Percentiles rank a stretch among this genome's conserved stretches.
Evolutionary conservation across 92 coral and sea anemone genomes (phyloP).

Genomic region (Porites cylindrica): DNA sequence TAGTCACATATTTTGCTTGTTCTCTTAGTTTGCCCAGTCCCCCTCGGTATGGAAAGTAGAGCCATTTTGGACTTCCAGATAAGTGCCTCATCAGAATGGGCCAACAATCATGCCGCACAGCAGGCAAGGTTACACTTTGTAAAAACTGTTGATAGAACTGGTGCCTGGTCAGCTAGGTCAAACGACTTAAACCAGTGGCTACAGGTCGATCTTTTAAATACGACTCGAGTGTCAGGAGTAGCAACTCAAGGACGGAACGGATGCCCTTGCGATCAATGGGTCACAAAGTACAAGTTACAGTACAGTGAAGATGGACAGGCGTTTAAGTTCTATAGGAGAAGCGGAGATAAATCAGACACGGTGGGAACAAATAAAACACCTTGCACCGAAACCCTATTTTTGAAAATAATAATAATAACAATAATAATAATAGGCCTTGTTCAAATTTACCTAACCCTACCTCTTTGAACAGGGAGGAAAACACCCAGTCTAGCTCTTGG

Average conservation of each 20-base stretch:
- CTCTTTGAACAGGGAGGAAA: too few relatives aligned
- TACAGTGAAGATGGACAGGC: constrained; percentile 40
- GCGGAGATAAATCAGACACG: constrained; percentile 29
- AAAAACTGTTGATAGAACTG: background rate
- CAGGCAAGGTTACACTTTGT: constrained; percentile 40
- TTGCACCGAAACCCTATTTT: too few relatives aligned
- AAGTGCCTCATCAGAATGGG: constrained; percentile 24
- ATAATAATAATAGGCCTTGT: too few relatives aligned
- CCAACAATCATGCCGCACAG: constrained; percentile 1
- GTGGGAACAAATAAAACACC: background rate
- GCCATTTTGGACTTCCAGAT: constrained; percentile 32
- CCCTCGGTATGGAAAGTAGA: constrained; percentile 59
- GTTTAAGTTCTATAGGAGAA: constrained; percentile 28
- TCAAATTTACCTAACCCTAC: too few relatives aligned
- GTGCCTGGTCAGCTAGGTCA: constrained; percentile 25
- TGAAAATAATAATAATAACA: too few relatives aligned
- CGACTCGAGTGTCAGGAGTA: constrained; percentile 22
- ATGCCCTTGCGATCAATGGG: constrained; percentile 30
- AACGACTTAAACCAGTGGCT: constrained; percentile 56
- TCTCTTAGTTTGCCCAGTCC: background rate
- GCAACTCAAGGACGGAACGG: constrained; percentile 56
- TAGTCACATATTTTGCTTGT: background rate
- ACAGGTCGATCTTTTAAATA: constrained; percentile 38
- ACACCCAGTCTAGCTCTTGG: too few relatives aligned
- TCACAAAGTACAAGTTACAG: constrained; percentile 49